Evolutionary conservation across 2,113 vertebrate genomes (phyloP).

Genomic region (Syngnathus scovelli): DNA sequence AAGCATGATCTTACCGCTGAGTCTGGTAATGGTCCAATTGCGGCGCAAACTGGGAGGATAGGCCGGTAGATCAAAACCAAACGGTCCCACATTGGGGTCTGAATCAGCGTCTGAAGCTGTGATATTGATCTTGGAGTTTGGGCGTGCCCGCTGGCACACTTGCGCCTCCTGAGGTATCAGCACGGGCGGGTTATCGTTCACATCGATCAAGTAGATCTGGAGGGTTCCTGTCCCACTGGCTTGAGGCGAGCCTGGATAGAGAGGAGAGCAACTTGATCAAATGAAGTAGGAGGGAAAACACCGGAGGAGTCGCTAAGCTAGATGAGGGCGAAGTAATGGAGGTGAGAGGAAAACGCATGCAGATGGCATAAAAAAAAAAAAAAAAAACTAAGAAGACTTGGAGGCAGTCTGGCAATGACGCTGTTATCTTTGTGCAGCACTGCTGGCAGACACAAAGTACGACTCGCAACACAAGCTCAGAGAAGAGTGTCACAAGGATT

Average conservation of each 20-base stretch:
- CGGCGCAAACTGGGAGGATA: slow-evolving; percentile 79
- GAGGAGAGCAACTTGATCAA: slow-evolving; percentile 10
- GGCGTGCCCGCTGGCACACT: slow-evolving; percentile 84
- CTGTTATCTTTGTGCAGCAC: slow-evolving; percentile 31
- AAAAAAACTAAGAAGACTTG: not conserved
- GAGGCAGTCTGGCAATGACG: slow-evolving; percentile 14
- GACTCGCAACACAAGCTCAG: slow-evolving; percentile 29
- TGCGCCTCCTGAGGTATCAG: slow-evolving; percentile 88
- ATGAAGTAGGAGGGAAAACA: slow-evolving; percentile 61
- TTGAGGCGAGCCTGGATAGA: slow-evolving; percentile 76
- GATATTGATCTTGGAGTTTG: slow-evolving; percentile 85
- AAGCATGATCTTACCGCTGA: slow-evolving; percentile 76
- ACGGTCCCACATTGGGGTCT: slow-evolving; percentile 90
- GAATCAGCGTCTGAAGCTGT: slow-evolving; percentile 86
- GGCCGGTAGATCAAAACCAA: slow-evolving; percentile 90
- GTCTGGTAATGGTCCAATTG: slow-evolving; percentile 92
- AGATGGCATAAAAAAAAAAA: slow-evolving; percentile 16
- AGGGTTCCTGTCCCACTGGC: slow-evolving; percentile 93
- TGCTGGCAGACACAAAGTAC: slow-evolving; percentile 32
- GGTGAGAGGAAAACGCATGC: slow-evolving; percentile 22
- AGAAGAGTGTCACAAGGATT: slow-evolving; percentile 19
- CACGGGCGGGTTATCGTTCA: slow-evolving; percentile 92
- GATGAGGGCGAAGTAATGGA: not conserved
- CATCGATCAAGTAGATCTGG: slow-evolving; percentile 93
- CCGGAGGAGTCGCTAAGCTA: slow-evolving; percentile 6